Evolutionary conservation across 2,888 invertebrate genomes (phyloP).

Genomic region (Mythimna lalbum): DNA sequence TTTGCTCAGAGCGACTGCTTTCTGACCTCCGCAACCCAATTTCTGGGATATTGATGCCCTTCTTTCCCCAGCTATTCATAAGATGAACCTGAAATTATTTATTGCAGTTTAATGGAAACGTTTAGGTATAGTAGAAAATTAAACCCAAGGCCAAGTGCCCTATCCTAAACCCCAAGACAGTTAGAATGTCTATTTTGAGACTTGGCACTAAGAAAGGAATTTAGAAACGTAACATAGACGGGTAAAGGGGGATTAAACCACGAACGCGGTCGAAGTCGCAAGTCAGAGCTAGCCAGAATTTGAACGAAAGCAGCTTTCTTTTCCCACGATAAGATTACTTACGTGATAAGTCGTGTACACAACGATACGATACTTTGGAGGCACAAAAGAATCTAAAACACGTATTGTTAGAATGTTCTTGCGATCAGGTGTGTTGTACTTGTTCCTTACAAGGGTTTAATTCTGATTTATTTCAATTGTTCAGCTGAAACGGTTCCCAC

Average conservation of each 20-base stretch:
- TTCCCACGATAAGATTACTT: slow-evolving; percentile 25
- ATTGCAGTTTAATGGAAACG: slow-evolving; percentile 2
- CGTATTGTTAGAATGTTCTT: slow-evolving; percentile 34
- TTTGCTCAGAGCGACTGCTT: slow-evolving; percentile 42
- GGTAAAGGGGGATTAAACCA: slow-evolving; percentile 36
- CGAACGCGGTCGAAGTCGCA: slow-evolving; percentile 22
- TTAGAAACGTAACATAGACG: slow-evolving; percentile 22
- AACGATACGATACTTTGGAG: slow-evolving; percentile 35
- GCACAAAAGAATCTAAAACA: slow-evolving; percentile 43
- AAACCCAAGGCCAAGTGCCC: slow-evolving; percentile 14
- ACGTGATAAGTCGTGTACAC: slow-evolving; percentile 29
- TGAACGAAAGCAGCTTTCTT: slow-evolving; percentile 28
- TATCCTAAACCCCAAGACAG: slow-evolving; percentile 23
- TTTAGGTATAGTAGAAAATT: slow-evolving; percentile 7
- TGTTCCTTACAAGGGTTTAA: slow-evolving; percentile 52
- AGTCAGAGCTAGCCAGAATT: slow-evolving; percentile 16
- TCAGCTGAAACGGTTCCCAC: slow-evolving; percentile 43
- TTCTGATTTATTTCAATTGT: slow-evolving; percentile 58
- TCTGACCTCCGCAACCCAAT: slow-evolving; percentile 55
- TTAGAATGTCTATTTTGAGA: slow-evolving; percentile 35
- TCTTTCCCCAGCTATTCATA: slow-evolving; percentile 20
- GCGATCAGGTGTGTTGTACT: slow-evolving; percentile 52
- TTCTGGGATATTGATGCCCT: slow-evolving; percentile 39
- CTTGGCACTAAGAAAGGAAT: slow-evolving; percentile 36
- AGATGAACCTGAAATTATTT: neutral